Evolutionary conservation across 2,797 vertebrate genomes (phyloP), one percentile per base, ranked within the genome.

Genomic region (Pseudomugil tenellus): DNA sequence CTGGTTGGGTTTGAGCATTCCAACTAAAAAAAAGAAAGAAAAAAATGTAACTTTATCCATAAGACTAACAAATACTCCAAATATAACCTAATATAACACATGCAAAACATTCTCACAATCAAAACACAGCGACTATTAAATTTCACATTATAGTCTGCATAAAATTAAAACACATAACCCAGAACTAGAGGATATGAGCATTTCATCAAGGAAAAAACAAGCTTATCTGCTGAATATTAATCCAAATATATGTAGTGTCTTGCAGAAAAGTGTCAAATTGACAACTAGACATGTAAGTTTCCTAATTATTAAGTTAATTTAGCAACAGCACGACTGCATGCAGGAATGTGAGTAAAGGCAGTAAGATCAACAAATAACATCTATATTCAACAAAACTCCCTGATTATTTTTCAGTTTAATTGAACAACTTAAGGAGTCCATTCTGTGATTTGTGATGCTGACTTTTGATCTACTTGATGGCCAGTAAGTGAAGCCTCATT

Each of bases 401-500:
- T n/a, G 12, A 32, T 16, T 46, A 11, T 46, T 6, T 21, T 46
- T 21, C 19, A n/a, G 11, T 32, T 58, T 31, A 39, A 41, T 21
- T 63, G n/a, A 57, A 54, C 13, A 54, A 57, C 25, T 32, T 23
- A 28, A 62, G 16, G 34, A 46, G 43, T 46, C 58, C 35, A 56
- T 53, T 56, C 34, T 39, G 6, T 29, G 53, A 58, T 64, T 35
- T 17, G 25, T 52, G 54, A 75, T 69, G 51, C 82, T 80, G 74
- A 77, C 64, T 52, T 66, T 52, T 29, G 78, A 48, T 63, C 58
- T 9, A 39, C 52, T 65, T 71, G 34, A 56, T 70, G 79, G 69
- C 72, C 71, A 88, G 4, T 74, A 54, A 70, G 69, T 75, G 74
- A 58, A 83, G 72, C 75, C 71, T 79, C 68, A 63, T 73, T 71